phyloP scores from a whole-genome alignment of 37 sponge, comb jelly and placozoan genomes.

The Cladorhizidae sp. region DNA sequence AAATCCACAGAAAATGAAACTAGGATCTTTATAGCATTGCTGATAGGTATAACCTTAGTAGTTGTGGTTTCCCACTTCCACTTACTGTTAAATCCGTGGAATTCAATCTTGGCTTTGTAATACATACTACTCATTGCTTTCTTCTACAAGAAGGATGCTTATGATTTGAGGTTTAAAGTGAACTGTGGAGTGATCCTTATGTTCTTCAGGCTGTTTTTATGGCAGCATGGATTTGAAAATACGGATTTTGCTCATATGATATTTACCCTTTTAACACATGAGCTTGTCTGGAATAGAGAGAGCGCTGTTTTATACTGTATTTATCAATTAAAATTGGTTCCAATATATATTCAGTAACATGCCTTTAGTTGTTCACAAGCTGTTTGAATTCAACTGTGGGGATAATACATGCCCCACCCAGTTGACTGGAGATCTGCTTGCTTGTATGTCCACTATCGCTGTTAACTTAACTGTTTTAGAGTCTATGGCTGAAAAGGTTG shows the following conservation, averaged over 20 bases:
- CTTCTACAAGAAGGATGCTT: slow-evolving; percentile 60
- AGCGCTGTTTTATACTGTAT: slow-evolving; percentile 58
- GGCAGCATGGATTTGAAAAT: slow-evolving; percentile 81
- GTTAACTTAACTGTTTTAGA: slow-evolving; percentile 86
- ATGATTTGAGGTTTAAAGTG: slow-evolving; percentile 71
- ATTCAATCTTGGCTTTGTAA: slow-evolving; percentile 85
- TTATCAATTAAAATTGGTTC: slow-evolving; percentile 74
- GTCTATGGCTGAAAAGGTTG: slow-evolving; percentile 76
- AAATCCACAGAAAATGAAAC: slow-evolving; percentile 24
- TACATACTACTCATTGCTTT: slow-evolving; percentile 73
- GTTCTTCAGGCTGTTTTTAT: slow-evolving; percentile 88
- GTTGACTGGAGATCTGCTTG: slow-evolving; percentile 62
- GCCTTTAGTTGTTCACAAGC: slow-evolving; percentile 61
- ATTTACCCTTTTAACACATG: slow-evolving; percentile 57
- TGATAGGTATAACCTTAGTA: slow-evolving; percentile 36
- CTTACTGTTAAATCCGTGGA: slow-evolving; percentile 30
- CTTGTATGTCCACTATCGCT: slow-evolving; percentile 77
- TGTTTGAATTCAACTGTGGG: slow-evolving; percentile 41
- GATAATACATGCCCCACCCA: slow-evolving; percentile 15
- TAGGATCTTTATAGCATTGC: slow-evolving; percentile 50
- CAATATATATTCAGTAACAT: slow-evolving; percentile 82
- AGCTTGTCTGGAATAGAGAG: slow-evolving; percentile 42
- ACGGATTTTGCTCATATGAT: slow-evolving; percentile 49
- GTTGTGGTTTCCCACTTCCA: slow-evolving; percentile 62
- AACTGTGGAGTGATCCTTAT: slow-evolving; percentile 91